Evolutionary conservation across 2,113 vertebrate species (phyloP).

Genomic region (Seriola aureovittata): DNA sequence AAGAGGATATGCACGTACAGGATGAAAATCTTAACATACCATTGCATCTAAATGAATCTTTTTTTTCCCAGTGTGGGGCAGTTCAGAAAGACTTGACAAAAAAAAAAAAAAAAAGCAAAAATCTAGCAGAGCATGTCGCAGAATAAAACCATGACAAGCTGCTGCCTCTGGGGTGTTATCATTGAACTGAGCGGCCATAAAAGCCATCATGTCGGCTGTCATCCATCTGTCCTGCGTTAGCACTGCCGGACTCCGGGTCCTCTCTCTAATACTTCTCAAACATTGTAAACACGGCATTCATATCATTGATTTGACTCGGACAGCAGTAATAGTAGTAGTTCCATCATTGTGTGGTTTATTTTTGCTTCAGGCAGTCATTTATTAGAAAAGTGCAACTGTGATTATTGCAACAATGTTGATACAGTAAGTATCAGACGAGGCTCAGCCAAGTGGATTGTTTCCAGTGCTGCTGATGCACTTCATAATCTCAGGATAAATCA

Average conservation of each 20-base stretch:
- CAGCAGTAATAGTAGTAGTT: too few species aligned
- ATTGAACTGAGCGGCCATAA: background rate
- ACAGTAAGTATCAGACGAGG: background rate
- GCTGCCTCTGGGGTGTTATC: background rate
- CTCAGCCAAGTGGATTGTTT: background rate
- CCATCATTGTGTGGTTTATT: background rate
- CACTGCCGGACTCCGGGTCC: background rate
- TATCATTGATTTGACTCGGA: background rate
- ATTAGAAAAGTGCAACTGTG: too few species aligned
- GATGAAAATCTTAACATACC: background rate
- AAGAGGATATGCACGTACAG: background rate
- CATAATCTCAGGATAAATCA: background rate
- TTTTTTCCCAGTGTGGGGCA: background rate
- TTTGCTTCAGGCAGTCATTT: too few species aligned
- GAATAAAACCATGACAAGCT: background rate
- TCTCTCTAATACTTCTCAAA: background rate
- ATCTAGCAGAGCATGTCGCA: too few species aligned
- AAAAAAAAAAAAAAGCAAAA: too few species aligned
- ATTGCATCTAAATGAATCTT: too few species aligned
- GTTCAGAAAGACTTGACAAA: too few species aligned
- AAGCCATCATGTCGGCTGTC: background rate
- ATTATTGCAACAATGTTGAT: too few species aligned
- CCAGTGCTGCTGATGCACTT: background rate
- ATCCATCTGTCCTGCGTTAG: conserved; percentile 6
- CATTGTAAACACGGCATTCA: background rate